Evolutionary conservation across 2,888 invertebrate species (phyloP).

Genomic region (Ptychoptera albimana): DNA sequence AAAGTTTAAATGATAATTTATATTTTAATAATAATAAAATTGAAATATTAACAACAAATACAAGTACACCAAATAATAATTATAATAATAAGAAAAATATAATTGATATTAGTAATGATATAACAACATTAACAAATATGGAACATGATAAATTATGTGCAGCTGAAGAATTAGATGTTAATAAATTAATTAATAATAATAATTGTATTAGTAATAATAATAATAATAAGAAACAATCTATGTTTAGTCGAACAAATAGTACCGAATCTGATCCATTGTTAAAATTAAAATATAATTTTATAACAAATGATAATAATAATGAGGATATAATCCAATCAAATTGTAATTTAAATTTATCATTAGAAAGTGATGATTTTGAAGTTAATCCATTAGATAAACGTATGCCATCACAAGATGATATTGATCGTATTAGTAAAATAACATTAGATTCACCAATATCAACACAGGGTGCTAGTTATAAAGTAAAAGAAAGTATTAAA

Average conservation of each 20-base stretch:
- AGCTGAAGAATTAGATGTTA: neutral
- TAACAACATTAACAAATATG: neutral
- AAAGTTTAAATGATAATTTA: slow-evolving; percentile 37
- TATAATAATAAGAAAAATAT: neutral
- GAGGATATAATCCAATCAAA: slow-evolving; percentile 1
- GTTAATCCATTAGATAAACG: slow-evolving; percentile 28
- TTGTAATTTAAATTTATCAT: slow-evolving; percentile 24
- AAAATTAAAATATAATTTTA: slow-evolving; percentile 14
- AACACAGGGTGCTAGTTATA: slow-evolving; percentile 50
- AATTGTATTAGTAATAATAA: too few relatives aligned
- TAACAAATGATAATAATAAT: slow-evolving; percentile 8
- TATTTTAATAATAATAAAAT: slow-evolving; percentile 31
- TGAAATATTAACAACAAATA: slow-evolving; percentile 18
- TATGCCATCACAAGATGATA: slow-evolving; percentile 69
- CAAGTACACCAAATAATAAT: slow-evolving; percentile 22
- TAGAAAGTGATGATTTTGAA: slow-evolving; percentile 29
- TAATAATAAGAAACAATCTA: neutral
- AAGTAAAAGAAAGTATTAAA: slow-evolving; percentile 71
- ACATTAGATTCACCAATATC: slow-evolving; percentile 67
- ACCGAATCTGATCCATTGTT: slow-evolving; percentile 13
- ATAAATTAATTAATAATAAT: too few relatives aligned
- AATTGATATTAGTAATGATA: neutral
- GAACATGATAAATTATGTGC: neutral
- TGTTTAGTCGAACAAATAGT: slow-evolving; percentile 1
- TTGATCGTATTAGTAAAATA: slow-evolving; percentile 77